These are phyloP conservation scores for Okapia johnstoni DNA, from an alignment of 2,113 vertebrate species.

Conservation along the genomic window DNA sequence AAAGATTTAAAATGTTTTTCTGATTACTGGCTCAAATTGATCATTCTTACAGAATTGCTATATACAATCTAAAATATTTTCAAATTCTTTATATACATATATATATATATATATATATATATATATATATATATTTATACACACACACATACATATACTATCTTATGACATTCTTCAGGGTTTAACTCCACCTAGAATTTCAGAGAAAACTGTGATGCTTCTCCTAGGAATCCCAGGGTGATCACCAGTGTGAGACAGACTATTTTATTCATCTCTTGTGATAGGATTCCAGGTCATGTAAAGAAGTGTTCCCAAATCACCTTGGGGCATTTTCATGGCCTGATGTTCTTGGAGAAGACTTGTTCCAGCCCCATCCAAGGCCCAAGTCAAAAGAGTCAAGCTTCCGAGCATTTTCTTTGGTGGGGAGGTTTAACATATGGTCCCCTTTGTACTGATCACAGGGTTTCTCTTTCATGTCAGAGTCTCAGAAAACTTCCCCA, in stretches of 20 bases:
- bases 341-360: neutral
- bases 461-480: neutral
- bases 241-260: neutral
- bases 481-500: neutral
- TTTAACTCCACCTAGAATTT: neutral
- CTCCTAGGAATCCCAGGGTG: neutral
- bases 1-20: neutral
- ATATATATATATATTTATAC: neutral
- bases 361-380: neutral
- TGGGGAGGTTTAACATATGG: neutral
- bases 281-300: neutral
- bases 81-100: neutral
- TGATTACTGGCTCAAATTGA: neutral
- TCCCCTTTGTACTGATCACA: neutral
- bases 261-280: constrained; percentile 5
- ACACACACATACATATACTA: neutral
- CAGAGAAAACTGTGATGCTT: neutral
- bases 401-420: neutral
- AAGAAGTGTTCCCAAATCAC: neutral
- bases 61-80: constrained; percentile 3
- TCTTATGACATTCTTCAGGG: neutral
- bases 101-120: neutral
- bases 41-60: neutral
- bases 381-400: neutral
- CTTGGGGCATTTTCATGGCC: neutral